phyloP scores from a whole-genome alignment of 2,797 vertebrate genomes.

The Pseudochromis fuscus region DNA sequence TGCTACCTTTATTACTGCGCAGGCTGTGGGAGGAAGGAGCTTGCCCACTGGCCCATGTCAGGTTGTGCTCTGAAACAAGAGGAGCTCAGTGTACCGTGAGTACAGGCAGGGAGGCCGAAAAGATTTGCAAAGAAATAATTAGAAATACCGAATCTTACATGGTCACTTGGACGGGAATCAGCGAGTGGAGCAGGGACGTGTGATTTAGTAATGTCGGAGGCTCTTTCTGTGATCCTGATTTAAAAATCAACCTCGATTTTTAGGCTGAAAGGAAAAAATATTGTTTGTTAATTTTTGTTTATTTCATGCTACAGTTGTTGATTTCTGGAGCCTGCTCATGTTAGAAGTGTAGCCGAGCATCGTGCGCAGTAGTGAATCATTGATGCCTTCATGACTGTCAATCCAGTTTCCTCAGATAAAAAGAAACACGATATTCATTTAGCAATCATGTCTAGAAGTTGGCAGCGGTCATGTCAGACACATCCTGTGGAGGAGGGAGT shows the following conservation, averaged over 20 bases:
- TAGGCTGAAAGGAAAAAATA: background rate
- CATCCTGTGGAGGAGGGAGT: conserved; percentile 48
- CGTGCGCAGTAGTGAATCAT: conserved; percentile 20
- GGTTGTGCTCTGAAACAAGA: conserved; percentile 61
- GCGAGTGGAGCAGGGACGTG: background rate
- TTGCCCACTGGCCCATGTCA: conserved; percentile 63
- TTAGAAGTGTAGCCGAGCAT: background rate
- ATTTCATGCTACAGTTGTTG: conserved; percentile 3
- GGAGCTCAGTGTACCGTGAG: conserved; percentile 49
- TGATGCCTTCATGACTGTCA: conserved; percentile 42
- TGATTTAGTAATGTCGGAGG: background rate
- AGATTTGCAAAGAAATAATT: conserved; percentile 29
- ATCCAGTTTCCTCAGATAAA: conserved; percentile 34
- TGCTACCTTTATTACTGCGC: conserved; percentile 58
- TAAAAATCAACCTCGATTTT: too few relatives aligned
- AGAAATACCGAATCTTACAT: conserved; percentile 10
- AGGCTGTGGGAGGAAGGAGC: conserved; percentile 53
- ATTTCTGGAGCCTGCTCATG: background rate
- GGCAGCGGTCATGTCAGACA: conserved; percentile 45
- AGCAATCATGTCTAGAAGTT: conserved; percentile 32
- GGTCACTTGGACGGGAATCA: background rate
- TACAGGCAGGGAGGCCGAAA: background rate
- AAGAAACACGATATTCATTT: conserved; percentile 46
- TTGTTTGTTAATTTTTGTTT: background rate
- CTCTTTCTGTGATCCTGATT: background rate